Evolutionary conservation across 2,797 vertebrate genomes (phyloP), one percentile per base, ranked within the genome.

Genomic region (Brotogeris chrysoptera): DNA sequence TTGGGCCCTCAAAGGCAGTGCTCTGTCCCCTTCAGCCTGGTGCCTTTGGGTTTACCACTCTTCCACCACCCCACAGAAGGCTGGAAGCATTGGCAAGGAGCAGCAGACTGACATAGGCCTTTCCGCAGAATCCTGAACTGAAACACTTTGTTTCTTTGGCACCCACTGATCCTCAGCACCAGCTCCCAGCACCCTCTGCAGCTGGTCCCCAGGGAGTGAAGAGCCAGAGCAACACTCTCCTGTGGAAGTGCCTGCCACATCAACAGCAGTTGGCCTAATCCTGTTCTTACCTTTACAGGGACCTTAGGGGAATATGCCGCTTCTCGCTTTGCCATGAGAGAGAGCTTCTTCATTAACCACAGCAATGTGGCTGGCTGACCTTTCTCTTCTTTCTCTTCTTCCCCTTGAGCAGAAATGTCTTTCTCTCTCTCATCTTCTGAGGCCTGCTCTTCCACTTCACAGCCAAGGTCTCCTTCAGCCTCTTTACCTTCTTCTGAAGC

Each of bases 271-370:
- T 39, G 32, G 43, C 34, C 66, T 60, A 77, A 71, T 11, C 27
- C 20, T 20, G 34, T 38, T 85, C 52, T 32, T 93, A 99, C 99
- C 98, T 99, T 99, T 41, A 99, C 83, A 41, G 98, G 98, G 63
- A 98, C 97, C 97, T 99, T 99, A 18, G 99, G 99, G 4, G 98
- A 97, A 63, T 98, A 96, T 0, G 99, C 99, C 8, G 99, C 99
- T 96, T 99, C 99, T 94, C 98, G 98, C 91, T 99, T 99, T 21
- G 98, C 99, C 94, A 99, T 97, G 74, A 98, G 91, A 28, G 98
- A 98, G 63, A 99, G 96, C 90, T 99, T 99, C 88, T 98, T 99
- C 95, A 99, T 99, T 90, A 99, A 72, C 99, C 99, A 99, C 60
- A 99, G 95, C 65, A 99, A 94, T 0, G 99, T 99, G 49, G 98